A percentile compares a stretch with the other conserved stretches of the same genome.
Conservation (phyloP, 2,113 vertebrate species). For the Bungarus multicinctus region DNA sequence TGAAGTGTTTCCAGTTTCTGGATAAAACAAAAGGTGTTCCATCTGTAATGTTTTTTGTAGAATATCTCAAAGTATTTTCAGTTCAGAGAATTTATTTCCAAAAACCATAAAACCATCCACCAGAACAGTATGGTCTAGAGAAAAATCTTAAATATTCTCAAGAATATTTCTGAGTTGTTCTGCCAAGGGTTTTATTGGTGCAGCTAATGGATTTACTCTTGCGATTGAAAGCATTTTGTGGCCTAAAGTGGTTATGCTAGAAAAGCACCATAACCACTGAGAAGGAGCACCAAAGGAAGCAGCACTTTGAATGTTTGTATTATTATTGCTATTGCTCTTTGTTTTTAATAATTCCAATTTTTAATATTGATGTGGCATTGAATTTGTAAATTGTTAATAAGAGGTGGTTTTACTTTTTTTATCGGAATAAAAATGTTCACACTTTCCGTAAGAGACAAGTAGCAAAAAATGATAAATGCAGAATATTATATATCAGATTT, state of each 20-base stretch:
- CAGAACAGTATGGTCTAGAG: not conserved
- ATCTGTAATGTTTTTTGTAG: not conserved
- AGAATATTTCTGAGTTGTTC: not conserved
- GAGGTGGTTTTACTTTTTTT: not conserved
- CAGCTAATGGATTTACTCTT: not conserved
- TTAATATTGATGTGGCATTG: not conserved
- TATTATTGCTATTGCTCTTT: not conserved
- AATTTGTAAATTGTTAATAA: not conserved
- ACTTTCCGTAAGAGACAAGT: not conserved
- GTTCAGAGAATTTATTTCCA: not conserved
- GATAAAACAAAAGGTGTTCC: not conserved
- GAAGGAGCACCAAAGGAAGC: not conserved
- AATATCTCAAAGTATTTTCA: not conserved
- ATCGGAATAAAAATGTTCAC: not conserved
- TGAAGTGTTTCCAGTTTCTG: not conserved
- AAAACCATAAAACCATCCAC: not conserved
- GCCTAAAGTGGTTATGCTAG: not conserved
- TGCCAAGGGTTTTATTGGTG: not conserved
- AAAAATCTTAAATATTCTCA: not conserved
- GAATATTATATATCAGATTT: not conserved
- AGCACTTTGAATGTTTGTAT: not conserved
- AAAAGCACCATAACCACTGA: not conserved
- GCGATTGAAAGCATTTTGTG: not conserved
- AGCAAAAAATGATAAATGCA: not conserved
- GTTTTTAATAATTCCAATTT: not conserved